A percentile compares a stretch with the other conserved stretches of the same genome.
Conservation (phyloP, 2,113 vertebrate genomes). For the Apus apus region DNA sequence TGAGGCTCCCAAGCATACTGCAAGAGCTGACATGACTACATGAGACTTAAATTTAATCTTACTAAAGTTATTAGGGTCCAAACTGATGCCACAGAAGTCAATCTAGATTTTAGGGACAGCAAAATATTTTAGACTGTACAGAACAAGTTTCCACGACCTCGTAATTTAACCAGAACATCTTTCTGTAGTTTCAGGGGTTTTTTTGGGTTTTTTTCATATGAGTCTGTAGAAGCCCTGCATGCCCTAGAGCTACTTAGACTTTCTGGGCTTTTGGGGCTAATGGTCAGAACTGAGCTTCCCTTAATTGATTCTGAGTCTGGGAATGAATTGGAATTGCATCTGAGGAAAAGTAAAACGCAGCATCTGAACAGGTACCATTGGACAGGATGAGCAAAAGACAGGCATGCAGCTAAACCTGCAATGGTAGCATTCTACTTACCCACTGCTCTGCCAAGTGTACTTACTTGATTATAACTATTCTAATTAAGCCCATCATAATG, state of each 20-base stretch:
- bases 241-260: not conserved
- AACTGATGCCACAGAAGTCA: not conserved
- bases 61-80: not conserved
- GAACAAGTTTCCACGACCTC: not conserved
- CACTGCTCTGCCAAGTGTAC: not conserved
- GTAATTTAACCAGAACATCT: not conserved
- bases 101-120: not conserved
- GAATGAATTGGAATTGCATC: not conserved
- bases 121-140: not conserved
- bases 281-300: not conserved
- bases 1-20: not conserved
- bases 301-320: not conserved
- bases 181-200: not conserved
- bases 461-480: not conserved
- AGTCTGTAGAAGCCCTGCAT: not conserved
- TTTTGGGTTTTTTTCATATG: not conserved
- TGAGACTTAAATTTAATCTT: not conserved
- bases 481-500: not conserved
- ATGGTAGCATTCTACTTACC: not conserved
- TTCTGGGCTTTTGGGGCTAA: not conserved
- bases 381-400: not conserved
- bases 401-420: not conserved
- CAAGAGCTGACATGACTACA: not conserved
- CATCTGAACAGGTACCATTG: not conserved
- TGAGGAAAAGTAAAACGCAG: not conserved